Evolutionary conservation across 2,888 invertebrate species (phyloP).

Genomic region (Disparrhopalites patrizii): DNA sequence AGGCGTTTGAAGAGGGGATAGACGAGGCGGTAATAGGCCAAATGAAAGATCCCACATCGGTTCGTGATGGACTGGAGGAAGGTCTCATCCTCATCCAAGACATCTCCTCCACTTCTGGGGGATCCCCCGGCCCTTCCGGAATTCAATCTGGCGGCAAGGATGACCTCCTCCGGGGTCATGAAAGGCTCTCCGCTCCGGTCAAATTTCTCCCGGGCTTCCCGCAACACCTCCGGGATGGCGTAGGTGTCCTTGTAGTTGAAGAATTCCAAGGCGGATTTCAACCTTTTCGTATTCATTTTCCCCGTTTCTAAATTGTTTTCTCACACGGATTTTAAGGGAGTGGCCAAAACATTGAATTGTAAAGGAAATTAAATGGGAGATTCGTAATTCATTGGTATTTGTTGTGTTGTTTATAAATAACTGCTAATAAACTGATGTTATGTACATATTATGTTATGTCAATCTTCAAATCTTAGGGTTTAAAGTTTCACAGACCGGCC

Average conservation of each 20-base stretch:
- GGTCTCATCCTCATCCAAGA: not conserved
- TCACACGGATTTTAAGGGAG: too few species aligned
- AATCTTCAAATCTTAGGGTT: too few species aligned
- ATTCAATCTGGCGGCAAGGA: not conserved
- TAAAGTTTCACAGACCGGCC: too few species aligned
- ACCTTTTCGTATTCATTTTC: too few species aligned
- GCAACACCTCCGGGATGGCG: constrained; percentile 13
- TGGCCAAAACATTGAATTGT: too few species aligned
- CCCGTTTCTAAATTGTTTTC: too few species aligned
- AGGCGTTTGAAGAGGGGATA: not conserved
- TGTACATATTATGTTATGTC: too few species aligned
- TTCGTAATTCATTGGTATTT: too few species aligned
- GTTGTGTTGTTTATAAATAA: too few species aligned
- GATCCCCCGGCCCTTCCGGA: not conserved
- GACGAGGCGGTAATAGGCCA: constrained; percentile 1
- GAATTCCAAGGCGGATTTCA: constrained; percentile 12
- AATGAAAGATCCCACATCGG: constrained; percentile 6
- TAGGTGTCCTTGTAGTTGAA: constrained; percentile 16
- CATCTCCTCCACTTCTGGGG: not conserved
- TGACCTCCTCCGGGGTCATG: not conserved
- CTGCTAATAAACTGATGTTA: too few species aligned
- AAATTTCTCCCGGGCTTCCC: constrained; percentile 2
- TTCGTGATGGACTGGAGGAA: not conserved
- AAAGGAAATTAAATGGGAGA: too few species aligned
- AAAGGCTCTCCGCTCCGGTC: not conserved